Evolutionary conservation across 2,888 invertebrate species (phyloP).

Genomic region (Morpho achilles): DNA sequence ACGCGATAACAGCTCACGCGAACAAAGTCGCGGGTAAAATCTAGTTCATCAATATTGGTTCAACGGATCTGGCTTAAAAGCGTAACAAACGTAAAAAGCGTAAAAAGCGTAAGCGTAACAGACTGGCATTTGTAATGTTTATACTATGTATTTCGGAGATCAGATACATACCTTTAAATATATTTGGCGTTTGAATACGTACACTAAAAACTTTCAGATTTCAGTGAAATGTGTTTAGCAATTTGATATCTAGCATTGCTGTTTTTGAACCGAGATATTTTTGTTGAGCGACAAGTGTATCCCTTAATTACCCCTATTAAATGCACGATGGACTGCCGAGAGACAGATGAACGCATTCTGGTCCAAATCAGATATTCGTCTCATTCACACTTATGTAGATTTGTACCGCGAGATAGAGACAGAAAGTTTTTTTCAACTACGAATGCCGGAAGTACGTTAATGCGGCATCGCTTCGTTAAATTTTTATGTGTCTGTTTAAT

Average conservation of each 20-base stretch:
- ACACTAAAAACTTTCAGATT: background rate
- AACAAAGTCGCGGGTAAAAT: too few species aligned
- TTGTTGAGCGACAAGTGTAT: constrained; percentile 57
- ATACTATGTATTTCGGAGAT: constrained; percentile 2
- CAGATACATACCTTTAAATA: constrained; percentile 16
- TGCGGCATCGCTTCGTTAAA: constrained; percentile 73
- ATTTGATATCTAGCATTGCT: constrained; percentile 68
- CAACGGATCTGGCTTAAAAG: too few species aligned
- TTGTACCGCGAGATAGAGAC: constrained; percentile 36
- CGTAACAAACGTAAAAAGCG: too few species aligned
- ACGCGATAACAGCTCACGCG: too few species aligned
- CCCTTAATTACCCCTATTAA: constrained; percentile 72
- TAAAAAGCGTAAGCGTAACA: background rate
- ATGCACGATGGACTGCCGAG: constrained; percentile 63
- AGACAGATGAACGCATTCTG: constrained; percentile 52
- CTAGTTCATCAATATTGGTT: too few species aligned
- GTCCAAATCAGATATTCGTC: constrained; percentile 37
- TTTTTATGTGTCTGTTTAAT: constrained; percentile 72
- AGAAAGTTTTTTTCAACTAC: constrained; percentile 39
- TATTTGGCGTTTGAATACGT: background rate
- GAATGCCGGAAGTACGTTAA: constrained; percentile 73
- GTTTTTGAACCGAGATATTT: constrained; percentile 72
- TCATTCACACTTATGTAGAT: constrained; percentile 32
- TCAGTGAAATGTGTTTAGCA: constrained; percentile 63
- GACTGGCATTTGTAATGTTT: too few species aligned